A percentile compares a stretch with the other conserved stretches of the same genome.
phyloP scores from a whole-genome alignment of 2,113 vertebrate genomes.

The Platichthys flesus region DNA sequence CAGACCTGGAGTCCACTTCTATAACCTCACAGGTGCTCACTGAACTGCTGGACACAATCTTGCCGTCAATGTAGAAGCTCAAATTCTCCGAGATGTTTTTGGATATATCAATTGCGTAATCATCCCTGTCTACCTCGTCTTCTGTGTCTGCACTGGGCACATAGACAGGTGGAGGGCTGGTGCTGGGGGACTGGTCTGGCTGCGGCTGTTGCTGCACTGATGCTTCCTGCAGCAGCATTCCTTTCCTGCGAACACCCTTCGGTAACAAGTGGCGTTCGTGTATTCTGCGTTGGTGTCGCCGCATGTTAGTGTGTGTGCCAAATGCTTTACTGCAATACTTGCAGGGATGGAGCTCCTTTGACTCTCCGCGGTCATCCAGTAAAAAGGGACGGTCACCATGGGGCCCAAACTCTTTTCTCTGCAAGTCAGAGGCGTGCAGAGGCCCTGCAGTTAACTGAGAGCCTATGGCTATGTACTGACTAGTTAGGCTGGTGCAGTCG shows the following conservation, averaged over 20 bases:
- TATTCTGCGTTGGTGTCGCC: constrained; percentile 95
- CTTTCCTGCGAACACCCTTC: constrained; percentile 96
- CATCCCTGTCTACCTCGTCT: constrained; percentile 92
- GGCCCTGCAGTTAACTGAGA: constrained; percentile 71
- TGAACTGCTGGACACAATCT: constrained; percentile 89
- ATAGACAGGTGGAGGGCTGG: constrained; percentile 83
- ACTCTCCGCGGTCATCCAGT: constrained; percentile 89
- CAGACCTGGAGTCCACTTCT: constrained; percentile 90
- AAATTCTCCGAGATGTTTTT: constrained; percentile 98
- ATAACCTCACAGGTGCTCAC: constrained; percentile 95
- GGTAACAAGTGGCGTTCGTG: constrained; percentile 96
- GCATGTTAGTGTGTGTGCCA: constrained; percentile 97
- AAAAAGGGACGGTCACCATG: constrained; percentile 69
- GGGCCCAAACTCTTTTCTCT: constrained; percentile 65
- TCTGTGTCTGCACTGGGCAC: constrained; percentile 92
- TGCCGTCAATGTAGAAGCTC: constrained; percentile 97
- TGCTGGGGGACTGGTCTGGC: constrained; percentile 71
- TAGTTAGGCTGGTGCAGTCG: constrained; percentile 66
- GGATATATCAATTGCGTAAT: constrained; percentile 93
- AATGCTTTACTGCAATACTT: constrained; percentile 98
- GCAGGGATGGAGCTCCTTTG: constrained; percentile 92
- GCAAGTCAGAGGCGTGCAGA: constrained; percentile 61
- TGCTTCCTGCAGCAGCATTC: constrained; percentile 86
- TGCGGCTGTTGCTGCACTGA: constrained; percentile 59
- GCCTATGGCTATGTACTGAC: constrained; percentile 69